These are phyloP conservation scores for Picus viridis DNA, from an alignment of 2,797 vertebrate species.

Conservation along the genomic window DNA sequence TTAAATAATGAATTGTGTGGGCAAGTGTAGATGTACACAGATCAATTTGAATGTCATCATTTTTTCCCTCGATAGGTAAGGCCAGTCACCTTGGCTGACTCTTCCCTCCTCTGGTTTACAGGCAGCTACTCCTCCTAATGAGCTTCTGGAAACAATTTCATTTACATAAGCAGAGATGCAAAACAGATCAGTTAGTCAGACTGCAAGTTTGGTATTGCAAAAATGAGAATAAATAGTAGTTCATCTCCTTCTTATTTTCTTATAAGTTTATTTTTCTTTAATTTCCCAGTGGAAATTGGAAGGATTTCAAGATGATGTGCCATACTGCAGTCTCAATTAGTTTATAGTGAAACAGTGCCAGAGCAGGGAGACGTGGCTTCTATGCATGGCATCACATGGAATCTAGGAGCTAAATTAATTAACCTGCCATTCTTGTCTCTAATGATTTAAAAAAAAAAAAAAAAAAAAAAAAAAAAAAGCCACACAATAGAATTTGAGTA, in stretches of 20 bases:
- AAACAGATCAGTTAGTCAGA: conserved; percentile 20
- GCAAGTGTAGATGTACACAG: background rate
- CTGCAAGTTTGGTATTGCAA: background rate
- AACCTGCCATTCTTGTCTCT: background rate
- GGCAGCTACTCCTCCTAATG: background rate
- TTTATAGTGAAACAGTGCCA: background rate
- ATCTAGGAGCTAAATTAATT: conserved; percentile 6
- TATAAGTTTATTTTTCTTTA: background rate
- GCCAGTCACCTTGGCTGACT: background rate
- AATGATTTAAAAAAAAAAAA: background rate
- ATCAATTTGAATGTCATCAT: background rate
- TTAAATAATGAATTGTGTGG: background rate
- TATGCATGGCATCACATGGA: background rate
- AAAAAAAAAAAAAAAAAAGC: background rate
- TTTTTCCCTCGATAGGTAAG: background rate
- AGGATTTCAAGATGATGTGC: background rate
- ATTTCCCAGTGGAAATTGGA: background rate
- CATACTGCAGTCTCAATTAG: background rate
- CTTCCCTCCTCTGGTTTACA: background rate
- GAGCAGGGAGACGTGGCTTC: background rate
- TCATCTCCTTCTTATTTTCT: background rate
- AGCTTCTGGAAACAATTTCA: background rate
- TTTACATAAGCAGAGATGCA: conserved; percentile 28
- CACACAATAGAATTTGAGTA: background rate
- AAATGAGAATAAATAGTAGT: background rate